These are phyloP conservation scores for Charanyca ferruginea DNA, from an alignment of 2,888 invertebrate genomes.

Conservation along the genomic window DNA sequence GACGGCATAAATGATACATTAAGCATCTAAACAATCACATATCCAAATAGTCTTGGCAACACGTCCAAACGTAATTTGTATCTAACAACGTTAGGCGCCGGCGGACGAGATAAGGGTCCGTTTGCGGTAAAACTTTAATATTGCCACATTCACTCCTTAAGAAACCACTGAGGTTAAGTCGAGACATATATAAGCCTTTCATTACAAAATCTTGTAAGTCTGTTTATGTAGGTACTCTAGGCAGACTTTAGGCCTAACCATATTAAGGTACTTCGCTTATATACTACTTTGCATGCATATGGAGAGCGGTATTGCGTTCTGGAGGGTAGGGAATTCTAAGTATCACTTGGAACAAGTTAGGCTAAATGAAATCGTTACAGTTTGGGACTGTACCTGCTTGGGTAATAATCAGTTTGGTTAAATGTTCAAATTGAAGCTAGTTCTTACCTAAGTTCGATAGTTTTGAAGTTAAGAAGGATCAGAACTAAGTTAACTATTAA, in stretches of 20 bases:
- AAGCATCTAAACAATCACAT: conserved; percentile 57
- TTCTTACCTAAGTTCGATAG: not conserved
- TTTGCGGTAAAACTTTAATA: conserved; percentile 73
- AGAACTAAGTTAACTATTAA: not conserved
- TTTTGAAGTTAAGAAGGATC: not conserved
- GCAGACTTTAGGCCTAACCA: conserved; percentile 22
- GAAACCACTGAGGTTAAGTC: conserved; percentile 57
- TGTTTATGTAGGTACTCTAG: conserved; percentile 39
- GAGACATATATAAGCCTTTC: conserved; percentile 52
- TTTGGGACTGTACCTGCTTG: conserved; percentile 24
- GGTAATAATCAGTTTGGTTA: conserved; percentile 1
- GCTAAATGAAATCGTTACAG: conserved; percentile 31
- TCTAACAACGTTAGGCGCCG: conserved; percentile 65
- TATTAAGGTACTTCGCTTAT: conserved; percentile 8
- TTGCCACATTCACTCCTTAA: conserved; percentile 67
- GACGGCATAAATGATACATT: conserved; percentile 29
- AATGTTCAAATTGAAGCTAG: conserved; percentile 3
- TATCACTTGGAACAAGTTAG: conserved; percentile 10
- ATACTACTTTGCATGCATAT: conserved; percentile 38
- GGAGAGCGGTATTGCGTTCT: conserved; percentile 10
- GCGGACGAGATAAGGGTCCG: conserved; percentile 68
- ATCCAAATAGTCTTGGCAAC: conserved; percentile 58
- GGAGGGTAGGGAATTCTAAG: conserved; percentile 35
- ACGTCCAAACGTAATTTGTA: conserved; percentile 68
- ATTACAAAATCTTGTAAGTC: conserved; percentile 50